Conservation (phyloP, 2,888 invertebrate genomes). For the Cryptocheilus praepositus region DNA sequence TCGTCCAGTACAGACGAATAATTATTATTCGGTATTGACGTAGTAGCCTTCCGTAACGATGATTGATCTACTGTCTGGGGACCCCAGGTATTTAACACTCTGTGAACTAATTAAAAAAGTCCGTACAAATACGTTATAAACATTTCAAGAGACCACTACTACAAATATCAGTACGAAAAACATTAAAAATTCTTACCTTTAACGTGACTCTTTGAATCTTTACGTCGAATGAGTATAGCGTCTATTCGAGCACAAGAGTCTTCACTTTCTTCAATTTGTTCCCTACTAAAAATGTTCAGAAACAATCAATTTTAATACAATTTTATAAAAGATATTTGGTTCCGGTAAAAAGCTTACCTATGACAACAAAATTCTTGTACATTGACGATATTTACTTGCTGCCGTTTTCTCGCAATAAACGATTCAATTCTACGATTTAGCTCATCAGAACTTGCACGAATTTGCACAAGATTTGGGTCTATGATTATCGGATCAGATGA, state of each 20-base stretch:
- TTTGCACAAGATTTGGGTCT: slow-evolving; percentile 80
- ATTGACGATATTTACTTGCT: slow-evolving; percentile 84
- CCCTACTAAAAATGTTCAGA: slow-evolving; percentile 30
- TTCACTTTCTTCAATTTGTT: slow-evolving; percentile 72
- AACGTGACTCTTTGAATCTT: slow-evolving; percentile 87
- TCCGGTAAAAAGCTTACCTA: slow-evolving; percentile 57
- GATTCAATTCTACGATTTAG: slow-evolving; percentile 83
- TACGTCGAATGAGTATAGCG: slow-evolving; percentile 82
- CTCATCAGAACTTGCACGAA: slow-evolving; percentile 82
- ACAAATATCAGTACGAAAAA: not conserved
- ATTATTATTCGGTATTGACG: slow-evolving; percentile 52
- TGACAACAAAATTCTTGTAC: slow-evolving; percentile 83
- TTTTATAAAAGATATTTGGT: not conserved
- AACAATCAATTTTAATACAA: slow-evolving; percentile 9
- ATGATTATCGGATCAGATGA: slow-evolving; percentile 43
- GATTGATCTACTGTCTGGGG: slow-evolving; percentile 77
- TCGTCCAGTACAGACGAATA: slow-evolving; percentile 80
- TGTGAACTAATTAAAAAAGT: slow-evolving; percentile 77
- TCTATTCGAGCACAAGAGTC: slow-evolving; percentile 86
- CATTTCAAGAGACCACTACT: slow-evolving; percentile 13
- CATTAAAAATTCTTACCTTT: slow-evolving; percentile 78
- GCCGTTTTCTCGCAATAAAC: slow-evolving; percentile 85
- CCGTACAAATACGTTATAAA: slow-evolving; percentile 5
- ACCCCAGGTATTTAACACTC: slow-evolving; percentile 83
- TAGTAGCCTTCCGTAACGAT: slow-evolving; percentile 32